Evolutionary conservation across 2,113 vertebrate species (phyloP), one percentile per base, ranked within the genome.

Genomic region (Spheniscus mendiculus): DNA sequence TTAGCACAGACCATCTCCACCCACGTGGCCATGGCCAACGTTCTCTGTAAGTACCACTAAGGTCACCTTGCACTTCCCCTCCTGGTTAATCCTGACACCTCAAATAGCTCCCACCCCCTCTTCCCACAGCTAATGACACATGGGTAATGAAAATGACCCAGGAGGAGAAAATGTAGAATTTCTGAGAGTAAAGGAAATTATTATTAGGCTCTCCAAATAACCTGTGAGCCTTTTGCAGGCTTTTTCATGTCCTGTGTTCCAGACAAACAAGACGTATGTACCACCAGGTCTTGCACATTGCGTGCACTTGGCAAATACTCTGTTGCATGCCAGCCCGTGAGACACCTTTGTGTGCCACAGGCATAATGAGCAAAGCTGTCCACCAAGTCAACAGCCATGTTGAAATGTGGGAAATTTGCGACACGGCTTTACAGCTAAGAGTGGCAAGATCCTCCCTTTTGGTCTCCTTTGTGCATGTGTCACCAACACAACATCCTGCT

Each of bases 1-100:
- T 16, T 30, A 69, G 20, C 14, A 17, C 12, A 40, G 40, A n/a
- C n/a, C n/a, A n/a, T 38, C 19, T 82, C 55, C 26, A 63, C 42
- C 21, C 42, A 6, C 5, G 2, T 26, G 55, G 27, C 29, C 58
- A 34, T 15, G 23, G 45, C 42, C 30, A 58, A 2, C 0, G 0
- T 5, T 61, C 5, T 36, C 36, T n/a, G 8, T 13, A 44, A 73
- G 10, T 49, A 66, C 13, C 17, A 17, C n/a, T 12, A n/a, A 23
- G 23, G 32, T 55, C 61, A 67, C 19, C 36, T 62, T 42, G 45
- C 6, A 38, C 42, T 78, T 95, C 59, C 10, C 32, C 16, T 78
- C 47, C 27, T 25, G 6, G 14, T 66, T 84, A 76, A 74, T 53
- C 30, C 45, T 77, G 59, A 20, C 45, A 55, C 40, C 15, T 78